Base-by-base conservation (phyloP, 2,797 vertebrate genomes). In the Sternotherus odoratus region DNA sequence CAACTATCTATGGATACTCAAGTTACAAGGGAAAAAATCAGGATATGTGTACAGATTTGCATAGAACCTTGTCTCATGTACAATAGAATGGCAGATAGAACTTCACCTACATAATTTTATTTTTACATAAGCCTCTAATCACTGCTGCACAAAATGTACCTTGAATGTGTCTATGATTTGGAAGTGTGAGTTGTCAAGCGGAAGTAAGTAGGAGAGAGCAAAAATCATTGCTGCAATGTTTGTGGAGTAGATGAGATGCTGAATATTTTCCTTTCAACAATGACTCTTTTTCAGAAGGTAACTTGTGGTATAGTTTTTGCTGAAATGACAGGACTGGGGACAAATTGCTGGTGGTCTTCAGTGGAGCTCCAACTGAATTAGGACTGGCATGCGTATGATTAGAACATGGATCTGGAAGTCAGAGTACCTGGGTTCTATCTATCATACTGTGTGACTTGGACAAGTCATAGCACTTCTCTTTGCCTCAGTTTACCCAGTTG, bases 401-500 rank as follows among this genome's bases (percentile, higher is more conserved):
- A 60, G 57, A 33, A 16, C 57, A 33, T 33, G 30, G 30, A 15
- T 60, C 30, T 23, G 74, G 23, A 1, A 1, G 1, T 12, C 13
- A 0, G 80, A 69, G 7, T 12, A 3, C 16, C 36, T 1, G 1
- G 12, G 36, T 60, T 28, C 23, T 50, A 2, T 0, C 7, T 63
- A 9, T 57, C 56, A n/a, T 63, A 19, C 33, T 63, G 33, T 63
- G 60, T 63, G 33, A 63, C 33, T 63, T 63, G 60, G 60, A 33
- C 33, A 63, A 63, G 60, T 63, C 16, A 63, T 63, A 63, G 60
- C 15, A n/a, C 60, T n/a, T n/a, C 43, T 17, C 43, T 75, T 9
- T 28, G 26, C 43, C 19, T 74, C 0, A 6, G 43, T n/a, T 23
- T 12, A 23, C 74, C 30, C 12, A 0, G 1, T 13, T 2, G 1